Conservation (phyloP, 1,140 invertebrate genomes). For the Bombus turneri region DNA sequence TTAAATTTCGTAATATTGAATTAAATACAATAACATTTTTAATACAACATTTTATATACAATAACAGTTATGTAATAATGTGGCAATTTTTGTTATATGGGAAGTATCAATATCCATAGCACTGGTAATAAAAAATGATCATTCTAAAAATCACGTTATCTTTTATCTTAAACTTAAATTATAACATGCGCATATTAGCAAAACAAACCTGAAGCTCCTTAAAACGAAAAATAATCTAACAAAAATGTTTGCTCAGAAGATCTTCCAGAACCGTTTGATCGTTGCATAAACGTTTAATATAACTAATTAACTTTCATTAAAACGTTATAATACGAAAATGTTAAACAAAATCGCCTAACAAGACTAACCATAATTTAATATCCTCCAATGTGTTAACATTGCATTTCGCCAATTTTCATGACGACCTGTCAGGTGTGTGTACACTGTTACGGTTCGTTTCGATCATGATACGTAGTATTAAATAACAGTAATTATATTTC, state of each 20-base stretch:
- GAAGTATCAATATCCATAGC: neutral
- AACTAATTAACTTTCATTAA: neutral
- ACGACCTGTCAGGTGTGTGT: too few relatives aligned
- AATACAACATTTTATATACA: too few relatives aligned
- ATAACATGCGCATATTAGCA: neutral
- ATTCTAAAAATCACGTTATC: neutral
- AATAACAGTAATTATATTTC: constrained; percentile 6
- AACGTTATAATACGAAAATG: neutral
- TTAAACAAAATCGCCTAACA: neutral
- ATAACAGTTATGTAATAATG: too few relatives aligned
- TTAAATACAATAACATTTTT: too few relatives aligned
- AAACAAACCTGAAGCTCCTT: neutral
- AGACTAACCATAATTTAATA: neutral
- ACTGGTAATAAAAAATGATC: neutral
- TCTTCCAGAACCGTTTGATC: neutral
- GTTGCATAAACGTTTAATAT: neutral
- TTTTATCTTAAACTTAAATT: too few relatives aligned
- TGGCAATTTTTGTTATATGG: too few relatives aligned
- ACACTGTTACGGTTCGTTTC: neutral
- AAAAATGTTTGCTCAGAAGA: too few relatives aligned
- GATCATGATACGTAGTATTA: neutral
- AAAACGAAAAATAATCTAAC: neutral
- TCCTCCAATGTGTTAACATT: neutral
- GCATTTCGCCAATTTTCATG: neutral
- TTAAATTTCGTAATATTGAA: too few relatives aligned